Evolutionary conservation across 2,113 vertebrate genomes (phyloP), one percentile per base, ranked within the genome.

Genomic region (Lutjanus erythropterus): DNA sequence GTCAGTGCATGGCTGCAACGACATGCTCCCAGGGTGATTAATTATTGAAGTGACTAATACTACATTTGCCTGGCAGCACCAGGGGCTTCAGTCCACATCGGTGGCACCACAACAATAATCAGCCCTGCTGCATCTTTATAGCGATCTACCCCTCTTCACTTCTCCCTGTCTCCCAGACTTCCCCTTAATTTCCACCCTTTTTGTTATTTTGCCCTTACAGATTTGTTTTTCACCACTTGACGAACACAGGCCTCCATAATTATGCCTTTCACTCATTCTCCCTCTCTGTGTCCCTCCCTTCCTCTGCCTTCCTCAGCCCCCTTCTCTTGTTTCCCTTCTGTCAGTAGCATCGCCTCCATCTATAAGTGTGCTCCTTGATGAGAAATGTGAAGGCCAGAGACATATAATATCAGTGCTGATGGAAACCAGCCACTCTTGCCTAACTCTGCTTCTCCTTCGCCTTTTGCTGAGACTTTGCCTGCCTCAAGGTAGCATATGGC

Each of bases 41-140:
- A 96, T 94, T 95, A 95, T 95, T 95, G 80, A 95, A 92, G 91
- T 94, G 92, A 94, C 92, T 94, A 95, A 96, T 94, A 91, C 92
- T 93, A 90, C 88, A 94, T 94, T 95, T 93, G 86, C 90, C 91
- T 92, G 88, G 84, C 81, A 94, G 91, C 89, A 83, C 73, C 66
- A 83, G 80, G 84, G 88, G 87, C 84, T 89, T 88, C 83, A 78
- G 91, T 92, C 85, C 90, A 90, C 81, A 88, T 88, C 87, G 87
- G 85, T 86, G 90, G 91, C 82, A 89, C 84, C 91, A 88, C 79
- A 88, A 88, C 84, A 88, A 89, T 91, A 92, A 90, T 91, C 86
- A 90, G 82, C 53, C 77, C 53, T 85, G 55, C 73, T 88, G 70
- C 74, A 78, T 91, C 68, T 86, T 88, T 78, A 87, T 82, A 73